These are phyloP conservation scores for Dermatemys mawii DNA, from an alignment of 2,113 vertebrate species.

Conservation along the genomic window DNA sequence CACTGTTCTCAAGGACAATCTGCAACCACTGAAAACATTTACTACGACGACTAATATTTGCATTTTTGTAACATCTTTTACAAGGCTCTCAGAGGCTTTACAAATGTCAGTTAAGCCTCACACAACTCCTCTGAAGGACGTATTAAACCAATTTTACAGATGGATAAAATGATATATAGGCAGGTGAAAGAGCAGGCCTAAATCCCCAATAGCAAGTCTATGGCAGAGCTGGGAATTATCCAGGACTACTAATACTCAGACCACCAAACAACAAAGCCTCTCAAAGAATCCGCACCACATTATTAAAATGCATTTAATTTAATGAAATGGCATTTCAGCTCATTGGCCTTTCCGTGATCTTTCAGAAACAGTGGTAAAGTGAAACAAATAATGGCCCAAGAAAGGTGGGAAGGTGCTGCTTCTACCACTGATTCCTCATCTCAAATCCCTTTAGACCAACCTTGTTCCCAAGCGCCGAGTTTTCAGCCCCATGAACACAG, in stretches of 20 bases:
- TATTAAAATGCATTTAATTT: neutral
- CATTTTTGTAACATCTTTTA: neutral
- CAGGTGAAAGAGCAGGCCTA: neutral
- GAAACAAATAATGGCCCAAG: neutral
- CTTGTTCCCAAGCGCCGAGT: slow-evolving; percentile 95
- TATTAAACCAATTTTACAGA: neutral
- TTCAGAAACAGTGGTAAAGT: neutral
- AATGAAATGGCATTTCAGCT: neutral
- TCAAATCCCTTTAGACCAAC: slow-evolving; percentile 63
- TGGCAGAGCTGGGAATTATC: neutral
- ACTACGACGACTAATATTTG: neutral
- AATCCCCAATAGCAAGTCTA: neutral
- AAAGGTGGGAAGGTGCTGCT: neutral
- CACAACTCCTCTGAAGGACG: too few species aligned
- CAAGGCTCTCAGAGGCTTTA: neutral
- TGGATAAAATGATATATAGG: neutral
- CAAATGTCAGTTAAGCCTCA: neutral
- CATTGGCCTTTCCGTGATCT: neutral
- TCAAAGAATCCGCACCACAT: neutral
- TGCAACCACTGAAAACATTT: neutral
- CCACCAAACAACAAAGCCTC: neutral
- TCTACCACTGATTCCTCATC: neutral
- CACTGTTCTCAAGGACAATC: neutral
- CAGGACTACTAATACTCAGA: neutral
- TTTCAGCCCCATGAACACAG: slow-evolving; percentile 96